Evolutionary conservation across 2,797 vertebrate genomes (phyloP).

Genomic region (Neostethus bicornis): DNA sequence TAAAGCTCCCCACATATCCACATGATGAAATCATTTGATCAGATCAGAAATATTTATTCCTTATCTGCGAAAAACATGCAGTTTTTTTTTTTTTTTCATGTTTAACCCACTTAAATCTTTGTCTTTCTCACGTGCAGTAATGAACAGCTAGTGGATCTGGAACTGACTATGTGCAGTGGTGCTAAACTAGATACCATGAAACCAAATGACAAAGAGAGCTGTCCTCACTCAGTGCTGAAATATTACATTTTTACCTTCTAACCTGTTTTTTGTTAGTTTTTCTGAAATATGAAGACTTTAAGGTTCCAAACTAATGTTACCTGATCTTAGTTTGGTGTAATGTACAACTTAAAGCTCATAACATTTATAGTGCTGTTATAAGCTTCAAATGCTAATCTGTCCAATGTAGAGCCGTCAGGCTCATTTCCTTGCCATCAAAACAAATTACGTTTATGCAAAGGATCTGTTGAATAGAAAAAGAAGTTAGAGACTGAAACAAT

Average conservation of each 20-base stretch:
- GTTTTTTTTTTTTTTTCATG: neutral
- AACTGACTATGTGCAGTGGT: conserved; percentile 3
- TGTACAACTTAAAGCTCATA: too few species aligned
- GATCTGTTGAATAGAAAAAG: conserved; percentile 22
- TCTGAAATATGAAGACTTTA: too few species aligned
- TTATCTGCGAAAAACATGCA: too few species aligned
- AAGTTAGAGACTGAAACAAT: conserved; percentile 7
- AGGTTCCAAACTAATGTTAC: too few species aligned
- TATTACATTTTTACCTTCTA: neutral
- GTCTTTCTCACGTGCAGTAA: neutral
- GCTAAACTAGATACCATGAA: conserved; percentile 8
- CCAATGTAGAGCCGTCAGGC: too few species aligned
- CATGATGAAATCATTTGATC: too few species aligned
- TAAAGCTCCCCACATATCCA: too few species aligned
- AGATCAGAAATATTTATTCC: too few species aligned
- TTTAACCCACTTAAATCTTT: neutral
- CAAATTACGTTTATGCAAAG: neutral
- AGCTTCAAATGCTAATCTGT: too few species aligned
- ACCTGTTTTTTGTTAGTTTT: neutral
- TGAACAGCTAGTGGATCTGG: neutral
- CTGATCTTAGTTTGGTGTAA: too few species aligned
- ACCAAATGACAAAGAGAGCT: conserved; percentile 2
- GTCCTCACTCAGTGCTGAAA: conserved; percentile 17
- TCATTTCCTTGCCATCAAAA: neutral
- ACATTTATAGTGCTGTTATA: too few species aligned